Base-by-base conservation (phyloP, 2,113 vertebrate species). In the Aramus guarauna region DNA sequence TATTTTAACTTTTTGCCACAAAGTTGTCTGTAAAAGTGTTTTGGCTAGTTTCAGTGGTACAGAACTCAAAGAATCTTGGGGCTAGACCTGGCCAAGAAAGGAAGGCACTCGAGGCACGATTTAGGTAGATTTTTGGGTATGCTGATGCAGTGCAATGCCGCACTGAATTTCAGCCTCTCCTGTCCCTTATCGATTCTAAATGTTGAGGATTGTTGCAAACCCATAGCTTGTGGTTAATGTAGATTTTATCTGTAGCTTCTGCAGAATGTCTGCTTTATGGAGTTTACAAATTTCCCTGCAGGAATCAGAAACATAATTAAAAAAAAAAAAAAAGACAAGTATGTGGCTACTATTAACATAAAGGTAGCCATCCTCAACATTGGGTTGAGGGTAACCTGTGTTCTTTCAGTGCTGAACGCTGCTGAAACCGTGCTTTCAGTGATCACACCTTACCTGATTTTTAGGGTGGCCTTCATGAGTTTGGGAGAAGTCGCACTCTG, bases 61-160 rank as follows among this genome's bases (percentile, higher is more conserved):
- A 55, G 36, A 24, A 23, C 9, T 67, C 24, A 74, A 50, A 85
- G 15, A 43, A 83, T 29, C 16, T 62, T 8, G 17, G 45, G 34
- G 12, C 24, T 66, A 76, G 37, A 39, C 32, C 7, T 15, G 16
- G 36, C n/a, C 13, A 50, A 45, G n/a, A 90, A 74, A 37, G 17
- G 27, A 7, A 62, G 12, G 43, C 14, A 5, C 19, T 63, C 4
- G 0, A 62, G 53, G 15, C 14, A 3, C 18, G 9, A 1, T 48
- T 63, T 22, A 52, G 26, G 47, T 58, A 24, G 45, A 19, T 36
- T 39, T 80, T 72, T 3, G 8, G 7, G 13, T 59, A 4, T 15
- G 4, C 30, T 34, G 37, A 32, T 68, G 27, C 15, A 34, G 26
- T 43, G 15, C 45, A n/a, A 1, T 59, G 12, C 39, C 72, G 78